These are phyloP conservation scores for Lagocephalus sceleratus DNA, from an alignment of 2,797 vertebrate genomes.

Conservation along the genomic window DNA sequence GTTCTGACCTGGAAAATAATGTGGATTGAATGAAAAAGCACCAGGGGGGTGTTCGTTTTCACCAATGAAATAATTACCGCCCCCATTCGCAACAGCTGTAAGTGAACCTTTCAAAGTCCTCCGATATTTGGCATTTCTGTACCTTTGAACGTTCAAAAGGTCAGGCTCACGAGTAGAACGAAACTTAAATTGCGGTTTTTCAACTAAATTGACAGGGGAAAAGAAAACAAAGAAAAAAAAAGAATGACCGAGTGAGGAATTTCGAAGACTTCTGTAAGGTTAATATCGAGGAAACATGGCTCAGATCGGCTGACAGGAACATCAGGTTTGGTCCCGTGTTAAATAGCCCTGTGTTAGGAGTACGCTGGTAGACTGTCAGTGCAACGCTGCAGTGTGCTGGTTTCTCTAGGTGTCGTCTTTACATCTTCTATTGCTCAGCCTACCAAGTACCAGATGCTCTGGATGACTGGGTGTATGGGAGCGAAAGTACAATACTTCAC, in stretches of 20 bases:
- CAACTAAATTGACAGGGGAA: not conserved
- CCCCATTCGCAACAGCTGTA: too few relatives aligned
- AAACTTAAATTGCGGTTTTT: too few relatives aligned
- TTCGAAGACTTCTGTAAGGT: slow-evolving; percentile 14
- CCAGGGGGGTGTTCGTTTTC: too few relatives aligned
- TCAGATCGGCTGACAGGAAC: slow-evolving; percentile 66
- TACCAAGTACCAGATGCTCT: slow-evolving; percentile 64
- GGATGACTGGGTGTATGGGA: slow-evolving; percentile 25
- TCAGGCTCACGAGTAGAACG: too few relatives aligned
- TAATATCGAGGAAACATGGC: slow-evolving; percentile 39
- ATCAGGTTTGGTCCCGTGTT: slow-evolving; percentile 75
- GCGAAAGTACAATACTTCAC: slow-evolving; percentile 70
- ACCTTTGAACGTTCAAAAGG: too few relatives aligned
- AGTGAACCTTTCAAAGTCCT: too few relatives aligned
- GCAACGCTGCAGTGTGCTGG: slow-evolving; percentile 60
- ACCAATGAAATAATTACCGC: too few relatives aligned
- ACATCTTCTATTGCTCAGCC: slow-evolving; percentile 75
- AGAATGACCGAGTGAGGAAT: slow-evolving; percentile 2
- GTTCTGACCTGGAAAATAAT: too few relatives aligned
- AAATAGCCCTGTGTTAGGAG: slow-evolving; percentile 56
- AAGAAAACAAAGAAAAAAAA: slow-evolving; percentile 1
- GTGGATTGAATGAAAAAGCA: too few relatives aligned
- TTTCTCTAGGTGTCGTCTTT: slow-evolving; percentile 17
- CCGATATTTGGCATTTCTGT: too few relatives aligned
- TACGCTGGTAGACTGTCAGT: slow-evolving; percentile 15